These are phyloP conservation scores for Caerostris extrusa DNA, from an alignment of 1,140 invertebrate genomes.

Conservation along the genomic window DNA sequence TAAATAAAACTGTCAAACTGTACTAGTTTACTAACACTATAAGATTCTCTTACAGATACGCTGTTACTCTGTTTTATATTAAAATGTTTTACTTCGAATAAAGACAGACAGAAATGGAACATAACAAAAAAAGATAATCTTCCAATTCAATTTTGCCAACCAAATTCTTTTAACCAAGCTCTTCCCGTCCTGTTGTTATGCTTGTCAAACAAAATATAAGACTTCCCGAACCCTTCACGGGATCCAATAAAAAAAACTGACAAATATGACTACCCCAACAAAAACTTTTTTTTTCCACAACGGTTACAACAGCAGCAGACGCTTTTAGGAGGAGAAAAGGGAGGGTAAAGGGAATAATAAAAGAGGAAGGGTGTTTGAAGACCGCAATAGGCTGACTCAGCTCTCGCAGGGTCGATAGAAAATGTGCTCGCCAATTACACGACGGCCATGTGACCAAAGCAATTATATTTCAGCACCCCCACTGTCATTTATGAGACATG, in stretches of 20 bases:
- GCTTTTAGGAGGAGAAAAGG: too few species aligned
- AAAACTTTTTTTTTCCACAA: background rate
- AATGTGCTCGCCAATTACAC: constrained; percentile 47
- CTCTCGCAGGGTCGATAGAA: constrained; percentile 20
- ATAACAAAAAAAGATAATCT: background rate
- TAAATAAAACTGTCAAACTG: too few species aligned
- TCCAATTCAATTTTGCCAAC: background rate
- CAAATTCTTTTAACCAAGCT: background rate
- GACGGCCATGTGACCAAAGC: constrained; percentile 52
- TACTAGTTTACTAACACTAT: too few species aligned
- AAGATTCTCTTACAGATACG: too few species aligned
- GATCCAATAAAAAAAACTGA: background rate
- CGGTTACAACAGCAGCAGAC: too few species aligned
- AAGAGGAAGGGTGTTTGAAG: background rate
- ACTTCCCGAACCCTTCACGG: background rate
- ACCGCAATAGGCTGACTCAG: constrained; percentile 68
- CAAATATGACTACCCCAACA: background rate
- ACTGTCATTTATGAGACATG: constrained; percentile 45
- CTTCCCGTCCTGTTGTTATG: background rate
- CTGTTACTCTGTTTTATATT: too few species aligned
- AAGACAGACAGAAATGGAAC: background rate
- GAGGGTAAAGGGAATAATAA: background rate
- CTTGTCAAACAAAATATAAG: background rate
- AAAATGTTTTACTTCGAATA: background rate
- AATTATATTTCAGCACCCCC: constrained; percentile 55